Evolutionary conservation across 1,140 invertebrate genomes (phyloP).

Genomic region (Listronotus bonariensis): DNA sequence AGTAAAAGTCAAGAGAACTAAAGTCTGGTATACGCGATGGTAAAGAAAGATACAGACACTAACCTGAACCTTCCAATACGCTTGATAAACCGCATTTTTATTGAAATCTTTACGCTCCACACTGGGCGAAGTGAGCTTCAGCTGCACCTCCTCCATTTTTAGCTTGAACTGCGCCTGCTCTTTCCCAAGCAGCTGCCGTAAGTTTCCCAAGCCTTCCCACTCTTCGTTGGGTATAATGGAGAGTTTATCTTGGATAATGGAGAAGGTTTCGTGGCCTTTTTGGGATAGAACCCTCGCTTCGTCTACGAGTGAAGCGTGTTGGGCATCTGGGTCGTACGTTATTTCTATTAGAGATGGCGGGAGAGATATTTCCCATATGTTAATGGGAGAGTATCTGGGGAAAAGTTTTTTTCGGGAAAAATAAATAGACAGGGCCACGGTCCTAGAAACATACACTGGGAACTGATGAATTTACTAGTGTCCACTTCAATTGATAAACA

Average conservation of each 20-base stretch:
- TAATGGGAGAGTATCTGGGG: slow-evolving; percentile 67
- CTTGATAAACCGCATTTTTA: neutral
- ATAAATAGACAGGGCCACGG: neutral
- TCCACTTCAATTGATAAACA: too few relatives aligned
- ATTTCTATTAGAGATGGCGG: slow-evolving; percentile 67
- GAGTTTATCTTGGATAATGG: slow-evolving; percentile 65
- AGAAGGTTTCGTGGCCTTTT: slow-evolving; percentile 74
- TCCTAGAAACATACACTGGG: neutral
- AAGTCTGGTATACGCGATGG: too few relatives aligned
- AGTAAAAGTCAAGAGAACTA: too few relatives aligned
- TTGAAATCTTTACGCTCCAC: slow-evolving; percentile 59
- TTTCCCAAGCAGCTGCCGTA: slow-evolving; percentile 65
- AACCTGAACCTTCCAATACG: slow-evolving; percentile 27
- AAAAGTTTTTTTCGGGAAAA: slow-evolving; percentile 6
- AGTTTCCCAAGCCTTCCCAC: slow-evolving; percentile 55
- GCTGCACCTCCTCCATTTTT: slow-evolving; percentile 75
- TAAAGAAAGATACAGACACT: too few relatives aligned
- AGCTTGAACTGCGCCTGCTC: slow-evolving; percentile 74
- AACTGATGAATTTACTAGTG: too few relatives aligned
- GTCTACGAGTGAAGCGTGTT: slow-evolving; percentile 64
- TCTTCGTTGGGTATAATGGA: slow-evolving; percentile 56
- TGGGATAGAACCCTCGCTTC: slow-evolving; percentile 70
- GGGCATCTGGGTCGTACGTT: slow-evolving; percentile 57
- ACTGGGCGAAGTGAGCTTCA: slow-evolving; percentile 68
- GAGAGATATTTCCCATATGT: slow-evolving; percentile 74